Evolutionary conservation across 2,888 invertebrate genomes (phyloP), one percentile per base, ranked within the genome.

Genomic region (Macrosoma leucophasiata): DNA sequence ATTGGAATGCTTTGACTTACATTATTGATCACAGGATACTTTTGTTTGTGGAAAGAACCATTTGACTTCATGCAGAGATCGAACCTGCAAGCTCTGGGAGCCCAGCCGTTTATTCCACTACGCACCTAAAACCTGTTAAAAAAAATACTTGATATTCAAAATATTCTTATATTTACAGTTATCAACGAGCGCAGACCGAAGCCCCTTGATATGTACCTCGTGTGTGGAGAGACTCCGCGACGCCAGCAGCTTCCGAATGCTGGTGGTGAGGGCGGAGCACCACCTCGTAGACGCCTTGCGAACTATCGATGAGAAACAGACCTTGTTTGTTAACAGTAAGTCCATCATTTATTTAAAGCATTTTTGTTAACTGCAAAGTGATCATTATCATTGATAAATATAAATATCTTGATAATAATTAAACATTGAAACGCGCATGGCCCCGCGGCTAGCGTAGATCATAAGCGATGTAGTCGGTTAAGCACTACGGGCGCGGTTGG

Each of bases 211-310:
- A 39, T 78, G 78, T 32, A 11, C 38, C 2, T 32, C 45, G 0
- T 77, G 78, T 22, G 48, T 75, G 2, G 43, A 55, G 5, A 58
- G 58, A 2, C 47, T 78, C 2, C 52, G 58, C 3, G 73, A 74
- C 0, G 75, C 79, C 0, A 55, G 47, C 12, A 57, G 43, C 13
- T 75, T 78, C 44, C 62, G 71, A 0, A 52, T 52, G 43, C 59
- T 67, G 58, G 69, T 69, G 5, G 48, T 57, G 0, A 55, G 50
- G 4, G 61, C 68, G 0, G 77, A 78, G 45, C 50, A 51, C 3
- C 55, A 61, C 8, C 43, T 77, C 4, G 41, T 66, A 0, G 48
- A 57, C 4, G 45, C 43, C 0, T 31, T 61, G 0, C n/a, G n/a
- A n/a, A n/a, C n/a, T n/a, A n/a, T n/a, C n/a, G 55, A 54, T 9